Evolutionary conservation across 2,797 vertebrate genomes (phyloP).

Genomic region (Sebastes ruberrimus): DNA sequence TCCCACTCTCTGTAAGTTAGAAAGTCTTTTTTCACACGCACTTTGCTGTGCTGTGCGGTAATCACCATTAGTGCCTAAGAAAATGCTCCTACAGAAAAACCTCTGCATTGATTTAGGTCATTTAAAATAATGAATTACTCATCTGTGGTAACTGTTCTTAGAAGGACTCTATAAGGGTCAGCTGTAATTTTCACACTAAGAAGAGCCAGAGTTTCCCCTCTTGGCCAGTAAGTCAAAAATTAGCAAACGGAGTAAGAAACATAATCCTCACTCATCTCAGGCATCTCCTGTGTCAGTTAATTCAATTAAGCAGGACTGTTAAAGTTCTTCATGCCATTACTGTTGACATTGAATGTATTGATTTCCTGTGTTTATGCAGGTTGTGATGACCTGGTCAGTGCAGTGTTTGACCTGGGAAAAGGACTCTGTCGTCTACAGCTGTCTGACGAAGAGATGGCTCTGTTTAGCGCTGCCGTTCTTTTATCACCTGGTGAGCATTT

Average conservation of each 20-base stretch:
- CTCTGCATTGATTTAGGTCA: background rate
- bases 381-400: constrained; percentile 89
- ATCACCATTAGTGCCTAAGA: background rate
- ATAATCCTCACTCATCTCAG: background rate
- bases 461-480: constrained; percentile 89
- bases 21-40: background rate
- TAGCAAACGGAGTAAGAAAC: background rate
- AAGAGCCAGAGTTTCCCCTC: background rate
- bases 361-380: constrained; percentile 74
- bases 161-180: background rate
- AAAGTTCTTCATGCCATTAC: background rate
- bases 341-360: background rate
- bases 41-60: background rate
- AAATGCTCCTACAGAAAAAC: background rate
- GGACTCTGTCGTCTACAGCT: constrained; percentile 89
- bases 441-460: constrained; percentile 90
- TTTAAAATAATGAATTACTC: background rate
- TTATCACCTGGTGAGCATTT: constrained; percentile 86
- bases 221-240: background rate
- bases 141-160: background rate
- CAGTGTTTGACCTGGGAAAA: constrained; percentile 90
- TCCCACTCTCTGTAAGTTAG: background rate
- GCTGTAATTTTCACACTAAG: background rate
- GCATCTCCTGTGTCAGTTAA: background rate
- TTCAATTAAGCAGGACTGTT: background rate